Evolutionary conservation across 2,888 invertebrate species (phyloP), one percentile per base, ranked within the genome.

Genomic region (Nemotelus nigrinus): DNA sequence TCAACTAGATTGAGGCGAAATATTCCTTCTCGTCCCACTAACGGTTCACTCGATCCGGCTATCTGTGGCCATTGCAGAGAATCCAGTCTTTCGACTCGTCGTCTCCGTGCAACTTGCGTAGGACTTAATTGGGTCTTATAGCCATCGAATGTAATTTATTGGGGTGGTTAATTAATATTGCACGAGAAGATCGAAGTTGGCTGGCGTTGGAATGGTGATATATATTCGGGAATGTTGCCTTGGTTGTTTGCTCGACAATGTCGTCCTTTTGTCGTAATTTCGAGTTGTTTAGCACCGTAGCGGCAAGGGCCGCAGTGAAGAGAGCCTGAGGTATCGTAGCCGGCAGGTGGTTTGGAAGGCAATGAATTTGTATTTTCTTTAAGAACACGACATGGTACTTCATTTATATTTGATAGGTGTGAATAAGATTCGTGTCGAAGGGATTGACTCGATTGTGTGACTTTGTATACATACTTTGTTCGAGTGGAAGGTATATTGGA

Each of bases 61-160:
- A 50, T 50, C 6, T 50, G 7, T 5, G 39, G 63, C 43, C 25
- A 25, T 63, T 43, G 5, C 39, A 1, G 43, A 43, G 39, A 63
- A 63, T 63, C 63, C 65, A 65, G 65, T 63, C 7, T 25, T 63
- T 25, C 25, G 25, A 43, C 39, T 63, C 44, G 25, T 39, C 7
- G 55, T 39, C 48, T 48, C 8, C 39, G 45, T 47, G 47, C 60
- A 48, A 74, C 57, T 60, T 74, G 74, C 74, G 74, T 74, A 60
- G 74, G 41, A 74, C 74, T 74, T 74, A 74, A 74, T 74, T 74
- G 74, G 74, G 60, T 48, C 63, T 74, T 74, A 74, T 74, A 74
- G 74, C 74, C 41, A 74, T 74, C 74, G 74, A 74, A 74, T 74
- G 60, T 74, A 74, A 74, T 74, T 74, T 74, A 74, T 74, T 74